These are phyloP conservation scores for Hippopotamyrus pictus DNA, from an alignment of 2,797 vertebrate species.

Conservation along the genomic window DNA sequence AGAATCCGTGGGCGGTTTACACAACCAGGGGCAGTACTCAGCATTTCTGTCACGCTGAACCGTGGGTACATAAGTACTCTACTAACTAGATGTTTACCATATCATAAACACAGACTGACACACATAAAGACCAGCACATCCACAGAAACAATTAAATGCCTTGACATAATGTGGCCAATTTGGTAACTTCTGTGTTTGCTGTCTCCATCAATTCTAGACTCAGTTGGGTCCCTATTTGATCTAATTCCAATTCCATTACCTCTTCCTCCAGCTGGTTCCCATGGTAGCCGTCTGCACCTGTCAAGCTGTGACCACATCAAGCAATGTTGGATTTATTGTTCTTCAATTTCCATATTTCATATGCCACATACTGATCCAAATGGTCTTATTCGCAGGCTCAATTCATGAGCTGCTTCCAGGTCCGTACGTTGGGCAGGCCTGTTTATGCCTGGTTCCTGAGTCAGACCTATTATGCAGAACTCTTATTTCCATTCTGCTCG, in stretches of 20 bases:
- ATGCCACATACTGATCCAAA: background rate
- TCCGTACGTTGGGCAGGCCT: background rate
- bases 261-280: background rate
- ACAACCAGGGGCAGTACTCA: background rate
- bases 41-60: background rate
- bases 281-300: slow-evolving; percentile 7
- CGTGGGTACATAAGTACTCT: background rate
- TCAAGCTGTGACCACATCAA: background rate
- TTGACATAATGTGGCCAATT: background rate
- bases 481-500: background rate
- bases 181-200: background rate
- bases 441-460: background rate
- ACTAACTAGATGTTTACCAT: background rate
- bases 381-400: background rate
- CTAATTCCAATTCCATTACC: background rate
- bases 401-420: background rate
- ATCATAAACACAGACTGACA: background rate
- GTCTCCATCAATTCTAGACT: background rate
- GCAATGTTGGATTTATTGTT: background rate
- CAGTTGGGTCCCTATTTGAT: background rate
- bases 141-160: background rate
- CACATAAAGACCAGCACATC: background rate
- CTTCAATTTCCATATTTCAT: slow-evolving; percentile 16
- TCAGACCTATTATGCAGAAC: background rate
- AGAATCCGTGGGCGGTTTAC: background rate